Evolutionary conservation across 2,797 vertebrate genomes (phyloP).

Genomic region (Esox lucius): DNA sequence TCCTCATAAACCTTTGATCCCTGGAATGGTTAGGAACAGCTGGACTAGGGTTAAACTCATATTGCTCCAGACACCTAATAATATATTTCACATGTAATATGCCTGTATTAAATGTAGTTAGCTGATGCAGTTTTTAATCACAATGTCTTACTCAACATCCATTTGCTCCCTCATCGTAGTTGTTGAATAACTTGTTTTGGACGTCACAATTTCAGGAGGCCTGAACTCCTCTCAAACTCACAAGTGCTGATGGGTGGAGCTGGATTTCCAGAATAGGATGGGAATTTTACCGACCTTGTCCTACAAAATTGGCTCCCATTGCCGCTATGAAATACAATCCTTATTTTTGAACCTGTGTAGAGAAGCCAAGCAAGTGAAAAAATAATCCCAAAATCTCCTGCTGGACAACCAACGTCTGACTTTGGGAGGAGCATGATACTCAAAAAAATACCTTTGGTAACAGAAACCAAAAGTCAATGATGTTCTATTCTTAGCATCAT

Average conservation of each 20-base stretch:
- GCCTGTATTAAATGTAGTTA: conserved; percentile 1
- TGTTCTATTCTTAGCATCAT: conserved; percentile 77
- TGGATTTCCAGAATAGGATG: conserved; percentile 24
- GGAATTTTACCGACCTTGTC: conserved; percentile 63
- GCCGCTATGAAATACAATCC: conserved; percentile 73
- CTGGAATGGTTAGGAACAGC: too few species aligned
- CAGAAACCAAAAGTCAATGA: conserved; percentile 74
- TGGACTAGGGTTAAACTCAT: neutral
- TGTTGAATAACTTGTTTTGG: conserved; percentile 16
- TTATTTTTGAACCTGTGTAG: conserved; percentile 59
- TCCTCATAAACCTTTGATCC: too few species aligned
- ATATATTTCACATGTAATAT: neutral
- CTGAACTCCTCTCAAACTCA: conserved; percentile 11
- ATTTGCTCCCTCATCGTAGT: neutral
- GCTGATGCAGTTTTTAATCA: conserved; percentile 4
- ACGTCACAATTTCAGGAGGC: conserved; percentile 1
- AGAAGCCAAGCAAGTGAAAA: conserved; percentile 56
- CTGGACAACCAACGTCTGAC: conserved; percentile 70
- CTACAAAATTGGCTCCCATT: conserved; percentile 67
- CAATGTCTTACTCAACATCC: conserved; percentile 1
- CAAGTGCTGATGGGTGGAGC: conserved; percentile 38
- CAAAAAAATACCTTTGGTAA: conserved; percentile 77
- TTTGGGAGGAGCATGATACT: conserved; percentile 69
- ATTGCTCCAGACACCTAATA: neutral
- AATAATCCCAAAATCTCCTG: conserved; percentile 67